Evolutionary conservation across 2,113 vertebrate species (phyloP).

Genomic region (Chascanopsetta lugubris): DNA sequence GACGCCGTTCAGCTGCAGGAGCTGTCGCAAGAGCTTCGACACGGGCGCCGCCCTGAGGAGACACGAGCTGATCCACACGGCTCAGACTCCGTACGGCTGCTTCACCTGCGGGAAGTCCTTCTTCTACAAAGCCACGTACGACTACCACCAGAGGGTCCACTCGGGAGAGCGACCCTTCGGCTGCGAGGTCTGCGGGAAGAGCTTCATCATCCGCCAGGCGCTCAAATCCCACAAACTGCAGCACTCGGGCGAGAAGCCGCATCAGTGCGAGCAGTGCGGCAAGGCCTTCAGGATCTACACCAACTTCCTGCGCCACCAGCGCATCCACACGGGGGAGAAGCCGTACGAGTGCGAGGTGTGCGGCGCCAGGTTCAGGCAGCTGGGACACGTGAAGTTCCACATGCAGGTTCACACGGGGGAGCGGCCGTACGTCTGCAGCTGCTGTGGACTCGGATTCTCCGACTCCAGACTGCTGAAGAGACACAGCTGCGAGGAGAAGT

Average conservation of each 20-base stretch:
- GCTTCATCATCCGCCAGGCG: conserved; percentile 65
- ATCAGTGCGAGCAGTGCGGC: conserved; percentile 66
- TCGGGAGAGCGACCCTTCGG: conserved; percentile 71
- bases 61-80: conserved; percentile 67
- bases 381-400: conserved; percentile 73
- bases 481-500: conserved; percentile 63
- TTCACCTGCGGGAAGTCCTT: conserved; percentile 64
- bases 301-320: conserved; percentile 67
- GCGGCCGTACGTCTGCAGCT: conserved; percentile 55
- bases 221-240: conserved; percentile 73
- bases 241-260: conserved; percentile 73
- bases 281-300: conserved; percentile 70
- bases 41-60: conserved; percentile 32
- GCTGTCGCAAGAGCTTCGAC: conserved; percentile 69
- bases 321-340: conserved; percentile 74
- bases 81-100: conserved; percentile 53
- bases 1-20: conserved; percentile 71
- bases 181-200: conserved; percentile 69
- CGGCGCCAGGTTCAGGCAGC: conserved; percentile 63
- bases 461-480: conserved; percentile 69
- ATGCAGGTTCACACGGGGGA: conserved; percentile 76
- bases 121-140: conserved; percentile 72
- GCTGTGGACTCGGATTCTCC: conserved; percentile 66
- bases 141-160: conserved; percentile 73
- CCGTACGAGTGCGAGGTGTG: conserved; percentile 75